Percentiles rank a stretch among this genome's conserved stretches.
Conservation (phyloP, 2,888 invertebrate species). For the Torymus auratus region DNA sequence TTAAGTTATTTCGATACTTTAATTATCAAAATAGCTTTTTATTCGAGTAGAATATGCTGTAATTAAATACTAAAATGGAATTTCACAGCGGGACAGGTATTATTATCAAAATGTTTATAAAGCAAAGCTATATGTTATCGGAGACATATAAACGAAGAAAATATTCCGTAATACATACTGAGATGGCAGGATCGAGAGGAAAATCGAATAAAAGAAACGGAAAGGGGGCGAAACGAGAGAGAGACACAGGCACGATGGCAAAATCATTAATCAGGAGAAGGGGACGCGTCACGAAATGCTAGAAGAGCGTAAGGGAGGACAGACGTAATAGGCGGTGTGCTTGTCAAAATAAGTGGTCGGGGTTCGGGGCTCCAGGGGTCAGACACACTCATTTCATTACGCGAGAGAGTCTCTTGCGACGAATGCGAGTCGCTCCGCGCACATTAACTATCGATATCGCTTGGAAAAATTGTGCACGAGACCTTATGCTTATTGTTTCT, state of each 20-base stretch:
- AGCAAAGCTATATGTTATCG: too few relatives aligned
- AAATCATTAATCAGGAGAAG: slow-evolving; percentile 67
- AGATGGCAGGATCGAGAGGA: slow-evolving; percentile 59
- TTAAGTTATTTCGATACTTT: too few relatives aligned
- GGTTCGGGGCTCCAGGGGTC: neutral
- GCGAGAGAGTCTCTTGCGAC: neutral
- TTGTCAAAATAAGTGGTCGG: slow-evolving; percentile 26
- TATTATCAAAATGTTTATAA: too few relatives aligned
- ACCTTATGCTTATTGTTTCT: slow-evolving; percentile 57
- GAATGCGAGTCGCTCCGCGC: neutral
- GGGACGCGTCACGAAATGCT: slow-evolving; percentile 63
- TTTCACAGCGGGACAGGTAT: too few relatives aligned
- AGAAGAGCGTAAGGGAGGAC: slow-evolving; percentile 59
- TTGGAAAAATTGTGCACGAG: slow-evolving; percentile 60
- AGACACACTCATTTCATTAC: slow-evolving; percentile 33
- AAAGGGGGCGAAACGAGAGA: slow-evolving; percentile 12
- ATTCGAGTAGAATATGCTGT: too few relatives aligned
- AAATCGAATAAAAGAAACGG: slow-evolving; percentile 49
- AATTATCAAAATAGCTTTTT: too few relatives aligned
- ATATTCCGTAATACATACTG: slow-evolving; percentile 36
- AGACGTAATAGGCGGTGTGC: slow-evolving; percentile 65
- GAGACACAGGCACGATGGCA: slow-evolving; percentile 23
- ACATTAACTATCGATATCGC: slow-evolving; percentile 57
- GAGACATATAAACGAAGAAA: neutral
- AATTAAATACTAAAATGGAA: too few relatives aligned